These are phyloP conservation scores for Gila orcuttii DNA, from an alignment of 2,113 vertebrate genomes.

Conservation along the genomic window DNA sequence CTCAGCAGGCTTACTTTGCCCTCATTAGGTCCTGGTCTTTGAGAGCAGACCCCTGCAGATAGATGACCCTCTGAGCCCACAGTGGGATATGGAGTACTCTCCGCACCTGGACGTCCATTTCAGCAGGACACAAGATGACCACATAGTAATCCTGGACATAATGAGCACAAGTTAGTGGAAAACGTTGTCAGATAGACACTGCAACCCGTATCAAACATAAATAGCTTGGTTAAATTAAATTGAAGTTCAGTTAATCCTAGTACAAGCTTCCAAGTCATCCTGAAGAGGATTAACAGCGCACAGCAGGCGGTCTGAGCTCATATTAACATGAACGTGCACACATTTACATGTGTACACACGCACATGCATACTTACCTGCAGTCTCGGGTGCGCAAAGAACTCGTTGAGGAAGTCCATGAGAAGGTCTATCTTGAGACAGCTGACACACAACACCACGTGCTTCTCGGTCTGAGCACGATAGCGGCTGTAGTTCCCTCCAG, in stretches of 20 bases:
- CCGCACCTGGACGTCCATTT: constrained; percentile 83
- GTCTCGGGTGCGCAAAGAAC: constrained; percentile 81
- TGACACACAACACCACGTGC: constrained; percentile 82
- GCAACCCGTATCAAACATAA: not conserved
- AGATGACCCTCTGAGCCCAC: constrained; percentile 85
- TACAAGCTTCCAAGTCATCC: constrained; percentile 50
- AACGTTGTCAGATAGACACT: not conserved
- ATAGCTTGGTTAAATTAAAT: constrained; percentile 48
- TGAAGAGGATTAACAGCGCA: constrained; percentile 55
- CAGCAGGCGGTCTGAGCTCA: constrained; percentile 18
- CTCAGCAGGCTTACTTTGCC: constrained; percentile 76
- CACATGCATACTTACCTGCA: constrained; percentile 70
- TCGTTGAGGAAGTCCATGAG: constrained; percentile 86
- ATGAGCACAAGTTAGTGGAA: constrained; percentile 7
- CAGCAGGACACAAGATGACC: constrained; percentile 83
- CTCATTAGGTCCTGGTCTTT: constrained; percentile 86
- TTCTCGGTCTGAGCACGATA: constrained; percentile 84
- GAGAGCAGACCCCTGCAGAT: constrained; percentile 82
- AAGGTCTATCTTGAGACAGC: constrained; percentile 82
- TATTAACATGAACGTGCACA: not conserved
- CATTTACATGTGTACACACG: not conserved
- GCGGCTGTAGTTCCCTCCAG: constrained; percentile 83
- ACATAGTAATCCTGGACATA: constrained; percentile 81
- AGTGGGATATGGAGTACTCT: constrained; percentile 83
- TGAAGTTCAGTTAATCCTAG: constrained; percentile 59